Percentiles rank a stretch among this genome's conserved stretches.
Conservation (phyloP, 1,140 invertebrate genomes). For the Mycetomoellerius zeteki region DNA sequence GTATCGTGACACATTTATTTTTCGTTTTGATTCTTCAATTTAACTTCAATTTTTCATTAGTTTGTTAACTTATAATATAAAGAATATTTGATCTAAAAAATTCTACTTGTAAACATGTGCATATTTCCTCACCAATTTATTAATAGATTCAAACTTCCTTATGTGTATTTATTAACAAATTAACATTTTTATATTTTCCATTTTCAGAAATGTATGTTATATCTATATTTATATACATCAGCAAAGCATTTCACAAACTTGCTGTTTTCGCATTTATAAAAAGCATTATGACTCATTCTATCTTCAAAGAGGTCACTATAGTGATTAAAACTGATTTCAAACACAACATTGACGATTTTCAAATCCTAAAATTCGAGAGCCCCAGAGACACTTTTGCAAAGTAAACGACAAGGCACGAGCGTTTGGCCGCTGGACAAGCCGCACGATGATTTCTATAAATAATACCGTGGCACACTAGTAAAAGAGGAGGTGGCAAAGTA, state of each 20-base stretch:
- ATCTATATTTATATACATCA: neutral
- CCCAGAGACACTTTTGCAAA: conserved; percentile 73
- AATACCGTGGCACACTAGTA: conserved; percentile 81
- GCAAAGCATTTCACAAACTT: conserved; percentile 25
- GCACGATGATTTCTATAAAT: conserved; percentile 86
- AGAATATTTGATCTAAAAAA: conserved; percentile 2
- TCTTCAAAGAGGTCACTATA: conserved; percentile 13
- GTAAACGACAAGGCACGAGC: conserved; percentile 81
- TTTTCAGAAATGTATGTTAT: conserved; percentile 25
- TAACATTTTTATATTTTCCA: conserved; percentile 20
- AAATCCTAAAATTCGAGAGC: conserved; percentile 43
- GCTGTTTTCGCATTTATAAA: conserved; percentile 23
- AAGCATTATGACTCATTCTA: conserved; percentile 25
- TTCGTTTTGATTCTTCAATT: conserved; percentile 10
- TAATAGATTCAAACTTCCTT: conserved; percentile 25
- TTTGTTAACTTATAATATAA: conserved; percentile 6
- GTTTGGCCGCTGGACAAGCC: conserved; percentile 83
- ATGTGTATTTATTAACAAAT: conserved; percentile 21
- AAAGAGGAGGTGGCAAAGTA: conserved; percentile 76
- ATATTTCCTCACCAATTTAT: conserved; percentile 15
- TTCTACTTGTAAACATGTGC: conserved; percentile 2
- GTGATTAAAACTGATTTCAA: conserved; percentile 3
- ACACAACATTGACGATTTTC: conserved; percentile 46
- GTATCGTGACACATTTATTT: neutral
- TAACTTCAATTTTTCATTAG: conserved; percentile 1